Evolutionary conservation across 1,140 invertebrate species (phyloP).

Genomic region (Atta texana): DNA sequence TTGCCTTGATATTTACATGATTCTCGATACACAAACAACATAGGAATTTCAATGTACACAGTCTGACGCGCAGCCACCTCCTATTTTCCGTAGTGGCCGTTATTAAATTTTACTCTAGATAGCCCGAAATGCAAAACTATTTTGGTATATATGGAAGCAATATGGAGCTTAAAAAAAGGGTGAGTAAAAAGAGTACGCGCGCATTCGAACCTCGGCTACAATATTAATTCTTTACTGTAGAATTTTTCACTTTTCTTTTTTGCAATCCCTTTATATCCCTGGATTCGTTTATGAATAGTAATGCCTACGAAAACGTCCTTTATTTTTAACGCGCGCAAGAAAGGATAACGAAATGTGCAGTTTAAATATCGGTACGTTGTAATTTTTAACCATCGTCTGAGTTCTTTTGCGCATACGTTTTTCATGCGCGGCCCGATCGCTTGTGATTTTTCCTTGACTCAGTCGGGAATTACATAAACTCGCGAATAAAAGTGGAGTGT

Average conservation of each 20-base stretch:
- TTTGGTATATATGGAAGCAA: slow-evolving; percentile 49
- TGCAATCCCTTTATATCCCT: slow-evolving; percentile 29
- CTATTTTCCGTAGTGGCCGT: slow-evolving; percentile 56
- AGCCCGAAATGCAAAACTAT: slow-evolving; percentile 51
- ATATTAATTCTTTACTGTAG: slow-evolving; percentile 57
- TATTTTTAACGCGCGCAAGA: slow-evolving; percentile 40
- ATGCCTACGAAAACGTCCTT: slow-evolving; percentile 21
- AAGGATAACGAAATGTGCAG: background rate
- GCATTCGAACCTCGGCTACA: slow-evolving; percentile 43
- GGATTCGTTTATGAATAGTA: slow-evolving; percentile 54
- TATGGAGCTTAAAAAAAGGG: slow-evolving; percentile 30
- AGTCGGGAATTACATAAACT: slow-evolving; percentile 21
- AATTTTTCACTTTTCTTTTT: slow-evolving; percentile 30
- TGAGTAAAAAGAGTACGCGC: background rate
- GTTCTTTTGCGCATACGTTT: background rate
- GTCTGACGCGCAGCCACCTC: slow-evolving; percentile 39
- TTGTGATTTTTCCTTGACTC: background rate
- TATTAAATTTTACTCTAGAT: slow-evolving; percentile 62
- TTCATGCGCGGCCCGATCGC: background rate
- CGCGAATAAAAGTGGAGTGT: background rate
- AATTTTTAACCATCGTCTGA: background rate
- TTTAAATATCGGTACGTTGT: slow-evolving; percentile 17
- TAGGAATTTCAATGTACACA: slow-evolving; percentile 59
- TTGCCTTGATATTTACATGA: slow-evolving; percentile 55
- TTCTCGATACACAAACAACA: slow-evolving; percentile 55